These are phyloP conservation scores for Aricia artaxerxes DNA, from an alignment of 2,888 invertebrate genomes.

Conservation along the genomic window DNA sequence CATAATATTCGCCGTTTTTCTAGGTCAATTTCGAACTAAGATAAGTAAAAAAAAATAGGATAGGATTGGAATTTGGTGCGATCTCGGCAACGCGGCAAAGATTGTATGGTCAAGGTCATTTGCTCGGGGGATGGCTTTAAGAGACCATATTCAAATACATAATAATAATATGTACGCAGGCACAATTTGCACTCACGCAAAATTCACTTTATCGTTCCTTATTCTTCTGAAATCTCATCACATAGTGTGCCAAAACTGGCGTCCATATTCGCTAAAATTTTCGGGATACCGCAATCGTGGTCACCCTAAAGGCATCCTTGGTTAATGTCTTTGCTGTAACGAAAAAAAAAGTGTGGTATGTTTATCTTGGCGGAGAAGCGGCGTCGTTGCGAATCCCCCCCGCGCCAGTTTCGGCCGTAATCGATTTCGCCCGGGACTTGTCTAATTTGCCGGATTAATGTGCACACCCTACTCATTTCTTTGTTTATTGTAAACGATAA, in stretches of 20 bases:
- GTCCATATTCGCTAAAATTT: constrained; percentile 36
- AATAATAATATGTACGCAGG: too few relatives aligned
- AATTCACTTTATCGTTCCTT: too few relatives aligned
- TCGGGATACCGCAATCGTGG: constrained; percentile 43
- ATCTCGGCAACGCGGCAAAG: too few relatives aligned
- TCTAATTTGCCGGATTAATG: constrained; percentile 79
- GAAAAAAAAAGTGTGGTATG: constrained; percentile 74
- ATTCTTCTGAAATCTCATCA: too few relatives aligned
- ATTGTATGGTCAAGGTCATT: too few relatives aligned
- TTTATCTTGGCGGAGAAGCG: constrained; percentile 74
- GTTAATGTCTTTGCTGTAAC: constrained; percentile 77
- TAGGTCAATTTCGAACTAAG: too few relatives aligned
- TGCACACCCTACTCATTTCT: constrained; percentile 77
- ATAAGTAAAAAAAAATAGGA: too few relatives aligned
- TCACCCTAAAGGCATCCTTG: constrained; percentile 69
- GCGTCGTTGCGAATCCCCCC: constrained; percentile 65
- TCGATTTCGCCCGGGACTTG: constrained; percentile 75
- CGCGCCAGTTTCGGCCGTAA: constrained; percentile 59
- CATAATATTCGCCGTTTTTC: too few relatives aligned
- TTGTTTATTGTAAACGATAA: constrained; percentile 66
- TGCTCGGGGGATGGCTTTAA: too few relatives aligned
- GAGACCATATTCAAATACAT: too few relatives aligned
- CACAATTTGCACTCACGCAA: too few relatives aligned
- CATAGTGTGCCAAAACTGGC: neutral
- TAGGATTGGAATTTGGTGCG: too few relatives aligned